These are phyloP conservation scores for Aurelia aurita complex sp. Pacific DNA, from an alignment of 30 jellyfish, hydroid and myxozoan species.

Conservation along the genomic window DNA sequence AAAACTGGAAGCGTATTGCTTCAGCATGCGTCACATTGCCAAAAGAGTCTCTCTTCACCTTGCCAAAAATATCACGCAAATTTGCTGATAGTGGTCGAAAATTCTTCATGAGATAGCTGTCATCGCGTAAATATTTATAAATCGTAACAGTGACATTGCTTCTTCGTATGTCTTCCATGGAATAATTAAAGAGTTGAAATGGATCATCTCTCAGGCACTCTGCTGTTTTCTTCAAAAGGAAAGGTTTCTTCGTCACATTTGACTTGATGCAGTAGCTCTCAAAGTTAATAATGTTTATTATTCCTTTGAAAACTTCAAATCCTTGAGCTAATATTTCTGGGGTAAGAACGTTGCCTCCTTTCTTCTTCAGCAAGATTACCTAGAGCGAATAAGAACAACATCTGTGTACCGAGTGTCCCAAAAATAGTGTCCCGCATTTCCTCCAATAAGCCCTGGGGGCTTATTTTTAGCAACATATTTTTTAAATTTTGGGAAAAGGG, in stretches of 20 bases:
- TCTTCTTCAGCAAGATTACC: constrained; percentile 6
- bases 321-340: constrained; percentile 1
- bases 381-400: not conserved
- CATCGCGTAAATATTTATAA: not conserved
- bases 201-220: constrained; percentile 26
- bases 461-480: no score
- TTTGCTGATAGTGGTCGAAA: constrained; percentile 29
- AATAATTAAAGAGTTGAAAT: constrained; percentile 27
- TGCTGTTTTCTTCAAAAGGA: constrained; percentile 5
- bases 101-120: constrained; percentile 22
- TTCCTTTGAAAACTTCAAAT: constrained; percentile 15
- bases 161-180: constrained; percentile 5
- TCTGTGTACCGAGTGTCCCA: no score
- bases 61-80: constrained; percentile 12
- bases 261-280: constrained; percentile 18
- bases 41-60: not conserved
- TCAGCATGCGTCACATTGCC: constrained; percentile 17
- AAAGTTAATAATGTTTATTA: constrained; percentile 15
- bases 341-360: constrained; percentile 13
- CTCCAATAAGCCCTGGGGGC: no score
- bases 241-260: constrained; percentile 4
- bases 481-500: no score
- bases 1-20: constrained; percentile 6
- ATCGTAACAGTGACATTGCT: constrained; percentile 3
- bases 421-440: no score